Percentiles rank a stretch among this genome's conserved stretches.
Evolutionary conservation across 1,140 invertebrate genomes (phyloP).

Genomic region (Paraescarpia echinospica): DNA sequence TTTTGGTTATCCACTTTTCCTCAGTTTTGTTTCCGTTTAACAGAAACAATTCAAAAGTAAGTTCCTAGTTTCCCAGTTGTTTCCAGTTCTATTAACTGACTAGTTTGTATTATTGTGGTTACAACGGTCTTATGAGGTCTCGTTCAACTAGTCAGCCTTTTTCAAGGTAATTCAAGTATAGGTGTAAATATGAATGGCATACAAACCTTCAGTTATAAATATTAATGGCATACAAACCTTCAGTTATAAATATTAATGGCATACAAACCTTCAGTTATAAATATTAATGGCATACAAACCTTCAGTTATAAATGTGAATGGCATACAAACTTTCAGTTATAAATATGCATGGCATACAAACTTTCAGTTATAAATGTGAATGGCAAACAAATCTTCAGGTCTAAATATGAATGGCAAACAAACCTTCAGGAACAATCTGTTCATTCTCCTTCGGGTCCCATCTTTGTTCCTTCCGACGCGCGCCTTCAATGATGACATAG

Average conservation of each 20-base stretch:
- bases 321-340: neutral
- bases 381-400: neutral
- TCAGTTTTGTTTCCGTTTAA: neutral
- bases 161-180: neutral
- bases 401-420: constrained; percentile 4
- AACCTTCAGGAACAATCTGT: constrained; percentile 69
- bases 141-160: too few relatives aligned
- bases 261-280: neutral
- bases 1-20: neutral
- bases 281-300: too few relatives aligned
- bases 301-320: neutral
- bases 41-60: neutral
- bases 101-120: too few relatives aligned
- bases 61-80: too few relatives aligned
- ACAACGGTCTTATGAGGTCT: too few relatives aligned
- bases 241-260: neutral
- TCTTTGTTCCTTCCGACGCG: constrained; percentile 92
- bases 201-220: neutral
- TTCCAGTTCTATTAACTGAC: too few relatives aligned
- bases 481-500: constrained; percentile 93
- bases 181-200: too few relatives aligned
- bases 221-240: neutral
- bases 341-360: neutral
- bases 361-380: neutral
- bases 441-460: constrained; percentile 98